Percentiles rank a stretch among this genome's conserved stretches.
Evolutionary conservation across 2,888 invertebrate genomes (phyloP).

Genomic region (Cheilosia grossa): DNA sequence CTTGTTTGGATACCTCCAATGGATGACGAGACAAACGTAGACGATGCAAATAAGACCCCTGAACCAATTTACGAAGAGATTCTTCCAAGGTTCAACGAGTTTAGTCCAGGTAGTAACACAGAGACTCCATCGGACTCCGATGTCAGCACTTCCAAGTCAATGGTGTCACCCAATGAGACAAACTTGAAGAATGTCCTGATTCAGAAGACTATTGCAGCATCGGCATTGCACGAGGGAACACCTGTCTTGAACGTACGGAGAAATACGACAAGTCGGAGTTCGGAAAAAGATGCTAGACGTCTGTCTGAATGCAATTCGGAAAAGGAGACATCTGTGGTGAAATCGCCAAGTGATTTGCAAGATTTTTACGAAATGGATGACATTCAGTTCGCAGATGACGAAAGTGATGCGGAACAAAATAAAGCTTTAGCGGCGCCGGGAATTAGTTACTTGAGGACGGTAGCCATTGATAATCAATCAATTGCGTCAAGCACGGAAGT

Average conservation of each 20-base stretch:
- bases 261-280: conserved; percentile 4
- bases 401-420: conserved; percentile 59
- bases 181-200: conserved; percentile 76
- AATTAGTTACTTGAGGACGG: conserved; percentile 64
- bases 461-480: conserved; percentile 69
- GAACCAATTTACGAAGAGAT: conserved; percentile 83
- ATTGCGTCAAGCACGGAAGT: conserved; percentile 64
- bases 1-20: conserved; percentile 94
- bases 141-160: conserved; percentile 80
- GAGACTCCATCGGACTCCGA: conserved; percentile 86
- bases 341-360: conserved; percentile 86
- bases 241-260: conserved; percentile 38
- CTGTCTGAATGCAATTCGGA: conserved; percentile 83
- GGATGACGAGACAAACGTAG: conserved; percentile 88
- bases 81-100: conserved; percentile 82
- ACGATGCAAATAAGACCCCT: conserved; percentile 85
- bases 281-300: conserved; percentile 36
- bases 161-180: conserved; percentile 80
- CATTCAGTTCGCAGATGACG: conserved; percentile 89
- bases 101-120: conserved; percentile 86
- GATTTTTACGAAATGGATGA: conserved; percentile 86
- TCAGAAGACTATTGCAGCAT: conserved; percentile 77
- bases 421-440: conserved; percentile 51
- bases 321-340: conserved; percentile 88
- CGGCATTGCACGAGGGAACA: conserved; percentile 75